A percentile compares a stretch with the other conserved stretches of the same genome.
These are phyloP conservation scores for Pomatorhinus ruficollis DNA, from an alignment of 2,113 vertebrate species.

Conservation along the genomic window DNA sequence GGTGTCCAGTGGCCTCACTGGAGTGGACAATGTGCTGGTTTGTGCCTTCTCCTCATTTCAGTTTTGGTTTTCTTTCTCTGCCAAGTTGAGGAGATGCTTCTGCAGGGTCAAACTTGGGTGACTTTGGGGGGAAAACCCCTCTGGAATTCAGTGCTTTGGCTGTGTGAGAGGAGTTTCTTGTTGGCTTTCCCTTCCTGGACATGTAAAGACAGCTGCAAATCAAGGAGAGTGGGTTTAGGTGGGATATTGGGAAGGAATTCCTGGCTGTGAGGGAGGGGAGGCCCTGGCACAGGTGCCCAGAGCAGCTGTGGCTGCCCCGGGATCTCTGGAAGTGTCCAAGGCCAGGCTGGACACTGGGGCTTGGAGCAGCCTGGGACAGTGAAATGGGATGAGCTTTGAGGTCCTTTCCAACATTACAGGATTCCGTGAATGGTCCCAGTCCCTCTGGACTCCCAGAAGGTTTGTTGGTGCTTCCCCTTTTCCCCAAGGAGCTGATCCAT, in stretches of 20 bases:
- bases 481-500: neutral
- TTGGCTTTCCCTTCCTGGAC: neutral
- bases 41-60: neutral
- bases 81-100: neutral
- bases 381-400: neutral
- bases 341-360: neutral
- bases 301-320: neutral
- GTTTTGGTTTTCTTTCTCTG: neutral
- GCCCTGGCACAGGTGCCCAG: neutral
- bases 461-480: neutral
- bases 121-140: neutral
- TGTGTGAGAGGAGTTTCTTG: neutral
- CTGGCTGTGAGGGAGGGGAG: rapidly evolving
- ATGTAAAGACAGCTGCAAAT: neutral
- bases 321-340: neutral
- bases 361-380: neutral
- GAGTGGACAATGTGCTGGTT: neutral
- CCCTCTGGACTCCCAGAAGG: neutral
- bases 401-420: neutral
- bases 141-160: neutral
- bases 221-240: neutral
- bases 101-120: neutral
- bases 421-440: neutral
- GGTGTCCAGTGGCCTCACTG: neutral
- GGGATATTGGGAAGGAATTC: neutral